These are phyloP conservation scores for Lepetodrilus schrolli DNA, from an alignment of 2,888 invertebrate species.

Conservation along the genomic window DNA sequence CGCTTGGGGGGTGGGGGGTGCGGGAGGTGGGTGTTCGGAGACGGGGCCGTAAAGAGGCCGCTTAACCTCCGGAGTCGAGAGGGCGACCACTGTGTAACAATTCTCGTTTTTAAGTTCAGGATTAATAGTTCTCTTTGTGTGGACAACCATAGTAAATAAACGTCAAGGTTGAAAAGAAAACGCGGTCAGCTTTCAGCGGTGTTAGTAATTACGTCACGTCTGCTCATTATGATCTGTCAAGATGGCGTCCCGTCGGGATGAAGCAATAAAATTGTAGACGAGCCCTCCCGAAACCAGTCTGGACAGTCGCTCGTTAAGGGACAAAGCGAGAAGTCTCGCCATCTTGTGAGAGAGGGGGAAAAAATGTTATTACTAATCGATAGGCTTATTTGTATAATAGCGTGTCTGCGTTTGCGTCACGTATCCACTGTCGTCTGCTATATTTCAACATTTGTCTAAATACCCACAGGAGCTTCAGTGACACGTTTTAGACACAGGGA, in stretches of 20 bases:
- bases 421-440: slow-evolving; percentile 11
- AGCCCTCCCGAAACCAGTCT: neutral
- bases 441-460: slow-evolving; percentile 24
- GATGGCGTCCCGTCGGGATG: slow-evolving; percentile 4
- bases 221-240: slow-evolving; percentile 1
- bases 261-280: neutral
- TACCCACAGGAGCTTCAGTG: neutral
- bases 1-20: neutral
- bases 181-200: neutral
- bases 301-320: neutral
- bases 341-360: neutral
- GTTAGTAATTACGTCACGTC: slow-evolving; percentile 15
- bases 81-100: too few relatives aligned
- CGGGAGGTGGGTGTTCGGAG: neutral
- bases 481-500: neutral
- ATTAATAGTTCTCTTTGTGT: slow-evolving; percentile 6
- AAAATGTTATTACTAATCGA: slow-evolving; percentile 14
- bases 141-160: slow-evolving; percentile 1
- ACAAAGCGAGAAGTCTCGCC: neutral
- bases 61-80: too few relatives aligned
- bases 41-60: neutral
- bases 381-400: slow-evolving; percentile 11
- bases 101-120: neutral
- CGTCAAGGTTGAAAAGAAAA: neutral
- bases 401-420: slow-evolving; percentile 9